These are phyloP conservation scores for Archivesica marissinica DNA, from an alignment of 1,140 invertebrate species.

Conservation along the genomic window DNA sequence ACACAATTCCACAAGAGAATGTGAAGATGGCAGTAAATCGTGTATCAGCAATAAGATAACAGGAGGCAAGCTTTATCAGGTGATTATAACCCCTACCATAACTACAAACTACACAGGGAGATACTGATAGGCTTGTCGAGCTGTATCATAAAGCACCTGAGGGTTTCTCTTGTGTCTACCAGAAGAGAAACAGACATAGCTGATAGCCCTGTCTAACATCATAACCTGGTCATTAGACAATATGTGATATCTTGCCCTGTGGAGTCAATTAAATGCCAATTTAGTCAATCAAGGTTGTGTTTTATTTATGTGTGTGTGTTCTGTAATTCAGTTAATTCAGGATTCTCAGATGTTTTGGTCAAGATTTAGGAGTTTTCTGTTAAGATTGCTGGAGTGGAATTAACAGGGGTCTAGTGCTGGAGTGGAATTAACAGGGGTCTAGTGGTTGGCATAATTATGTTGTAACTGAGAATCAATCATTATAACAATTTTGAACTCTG, in stretches of 20 bases:
- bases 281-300: not conserved
- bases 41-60: slow-evolving; percentile 6
- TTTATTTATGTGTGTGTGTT: not conserved
- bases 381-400: too few species aligned
- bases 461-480: too few species aligned
- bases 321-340: not conserved
- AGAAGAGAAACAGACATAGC: not conserved
- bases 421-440: too few species aligned
- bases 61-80: not conserved
- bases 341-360: not conserved
- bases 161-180: not conserved
- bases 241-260: not conserved
- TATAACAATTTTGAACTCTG: too few species aligned
- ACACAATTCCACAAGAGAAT: too few species aligned
- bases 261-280: slow-evolving; percentile 29
- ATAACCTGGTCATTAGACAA: not conserved
- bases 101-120: not conserved
- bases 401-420: too few species aligned
- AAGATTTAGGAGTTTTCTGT: too few species aligned
- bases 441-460: too few species aligned
- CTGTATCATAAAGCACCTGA: not conserved
- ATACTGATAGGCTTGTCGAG: too few species aligned
- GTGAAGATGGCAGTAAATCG: not conserved
- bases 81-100: slow-evolving; percentile 20
- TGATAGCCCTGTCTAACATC: not conserved